These are phyloP conservation scores for Fregata magnificens DNA, from an alignment of 2,113 vertebrate species.

Conservation along the genomic window DNA sequence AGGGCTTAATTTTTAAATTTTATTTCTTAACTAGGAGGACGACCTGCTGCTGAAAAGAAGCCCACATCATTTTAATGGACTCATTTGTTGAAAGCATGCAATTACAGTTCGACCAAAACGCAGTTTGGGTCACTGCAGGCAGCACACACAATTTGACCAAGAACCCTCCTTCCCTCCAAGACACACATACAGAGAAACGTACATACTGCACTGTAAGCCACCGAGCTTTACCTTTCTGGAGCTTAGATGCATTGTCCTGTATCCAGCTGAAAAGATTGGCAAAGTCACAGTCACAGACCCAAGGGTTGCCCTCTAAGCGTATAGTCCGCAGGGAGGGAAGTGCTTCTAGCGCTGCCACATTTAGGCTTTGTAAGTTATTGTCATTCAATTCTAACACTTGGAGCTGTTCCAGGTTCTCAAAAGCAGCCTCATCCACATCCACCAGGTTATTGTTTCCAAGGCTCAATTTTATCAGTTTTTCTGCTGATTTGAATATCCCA, in stretches of 20 bases:
- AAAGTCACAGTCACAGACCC: constrained; percentile 96
- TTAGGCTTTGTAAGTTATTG: constrained; percentile 87
- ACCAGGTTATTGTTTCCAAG: constrained; percentile 90
- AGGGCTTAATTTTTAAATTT: neutral
- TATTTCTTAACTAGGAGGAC: neutral
- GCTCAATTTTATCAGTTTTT: constrained; percentile 88
- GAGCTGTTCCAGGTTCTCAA: constrained; percentile 88
- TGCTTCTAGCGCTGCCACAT: constrained; percentile 84
- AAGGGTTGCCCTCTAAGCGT: constrained; percentile 94
- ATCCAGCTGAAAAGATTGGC: constrained; percentile 94
- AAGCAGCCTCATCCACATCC: constrained; percentile 88
- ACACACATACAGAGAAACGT: neutral
- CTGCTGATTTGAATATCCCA: constrained; percentile 88
- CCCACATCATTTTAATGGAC: neutral
- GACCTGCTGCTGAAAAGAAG: neutral
- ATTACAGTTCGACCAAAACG: neutral
- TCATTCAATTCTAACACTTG: constrained; percentile 92
- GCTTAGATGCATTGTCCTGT: constrained; percentile 89
- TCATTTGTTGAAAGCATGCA: neutral
- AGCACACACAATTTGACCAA: neutral
- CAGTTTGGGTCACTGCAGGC: neutral
- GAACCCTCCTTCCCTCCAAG: neutral
- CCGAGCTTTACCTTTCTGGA: constrained; percentile 85
- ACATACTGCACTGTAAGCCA: neutral
- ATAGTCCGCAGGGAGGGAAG: constrained; percentile 88